Evolutionary conservation across 2,797 vertebrate genomes (phyloP), one percentile per base, ranked within the genome.

Genomic region (Poecilia gillii): DNA sequence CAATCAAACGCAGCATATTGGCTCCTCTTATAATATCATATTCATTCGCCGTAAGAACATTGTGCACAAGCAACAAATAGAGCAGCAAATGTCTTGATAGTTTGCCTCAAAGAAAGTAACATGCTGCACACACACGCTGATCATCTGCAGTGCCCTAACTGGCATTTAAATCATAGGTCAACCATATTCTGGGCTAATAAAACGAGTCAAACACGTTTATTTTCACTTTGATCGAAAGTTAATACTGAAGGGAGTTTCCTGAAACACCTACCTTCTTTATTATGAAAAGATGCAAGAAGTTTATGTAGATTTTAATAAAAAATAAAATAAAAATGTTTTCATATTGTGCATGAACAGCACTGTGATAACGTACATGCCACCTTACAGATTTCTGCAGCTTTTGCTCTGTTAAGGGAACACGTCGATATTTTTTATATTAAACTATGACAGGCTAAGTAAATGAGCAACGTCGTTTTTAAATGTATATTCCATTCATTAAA

Each of bases 1-100:
- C 76, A 80, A 84, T 84, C 83, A 76, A 13, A 76, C 53, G 39
- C 41, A 59, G 47, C 72, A 25, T 31, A 23, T 13, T 77, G 36
- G 18, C 73, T 57, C 12, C 20, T 28, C 11, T 49, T 25, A 47
- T 62, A 75, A 78, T 47, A 79, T 78, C 66, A 77, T 20, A 16
- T 66, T 72, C 53, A 77, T 81, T 84, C 70, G 49, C 76, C 41
- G 25, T 3, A 4, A 0, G 11, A 18, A 78, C 68, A 28, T 16
- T 8, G 6, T 3, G 51, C 36, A 20, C 1, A 8, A 71, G 72
- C 73, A 73, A 41, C 68, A 68, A 68, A 68, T 41, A 72, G 43
- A 46, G 25, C 41, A 28, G 41, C 13, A 72, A 72, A 72, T 46
- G 13, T 18, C 25, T 72, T 46, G 68, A 72, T 72, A 45, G 41